These are phyloP conservation scores for Abscondita cerata DNA, from an alignment of 2,888 invertebrate genomes.

Conservation along the genomic window DNA sequence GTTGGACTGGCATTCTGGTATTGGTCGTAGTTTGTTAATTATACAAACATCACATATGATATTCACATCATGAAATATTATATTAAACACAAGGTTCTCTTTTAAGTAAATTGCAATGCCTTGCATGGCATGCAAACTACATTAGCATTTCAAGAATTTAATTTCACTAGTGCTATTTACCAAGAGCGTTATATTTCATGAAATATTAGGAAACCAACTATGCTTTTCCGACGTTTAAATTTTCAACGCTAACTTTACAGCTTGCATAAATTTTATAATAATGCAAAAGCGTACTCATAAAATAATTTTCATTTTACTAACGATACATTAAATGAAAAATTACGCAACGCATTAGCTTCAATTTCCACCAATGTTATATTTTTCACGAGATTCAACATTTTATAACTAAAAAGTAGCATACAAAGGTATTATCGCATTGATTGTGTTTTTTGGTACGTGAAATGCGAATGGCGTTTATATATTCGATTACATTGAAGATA, in stretches of 20 bases:
- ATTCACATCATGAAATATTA: too few relatives aligned
- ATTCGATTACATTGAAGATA: too few relatives aligned
- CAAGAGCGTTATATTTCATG: not conserved
- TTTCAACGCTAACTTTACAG: too few relatives aligned
- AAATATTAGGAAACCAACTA: not conserved
- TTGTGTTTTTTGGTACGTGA: conserved; percentile 7
- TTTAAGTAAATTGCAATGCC: too few relatives aligned
- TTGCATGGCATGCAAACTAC: conserved; percentile 7
- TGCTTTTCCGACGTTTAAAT: too few relatives aligned
- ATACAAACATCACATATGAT: too few relatives aligned
- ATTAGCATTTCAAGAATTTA: conserved; percentile 13
- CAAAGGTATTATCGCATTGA: conserved; percentile 15
- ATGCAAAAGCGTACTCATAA: not conserved
- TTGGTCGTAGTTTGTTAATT: too few relatives aligned
- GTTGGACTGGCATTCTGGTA: too few relatives aligned
- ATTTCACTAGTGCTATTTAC: conserved; percentile 8
- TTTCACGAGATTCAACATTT: conserved; percentile 16
- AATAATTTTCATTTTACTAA: conserved; percentile 17
- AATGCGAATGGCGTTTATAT: not conserved
- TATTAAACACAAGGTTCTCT: too few relatives aligned
- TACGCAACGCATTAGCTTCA: conserved; percentile 6
- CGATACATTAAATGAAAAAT: conserved; percentile 16
- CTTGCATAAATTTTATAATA: too few relatives aligned
- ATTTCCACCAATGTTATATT: too few relatives aligned
- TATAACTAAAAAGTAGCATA: conserved; percentile 7